Base-by-base conservation (phyloP, 2,888 invertebrate species). In the Conus canariensis region DNA sequence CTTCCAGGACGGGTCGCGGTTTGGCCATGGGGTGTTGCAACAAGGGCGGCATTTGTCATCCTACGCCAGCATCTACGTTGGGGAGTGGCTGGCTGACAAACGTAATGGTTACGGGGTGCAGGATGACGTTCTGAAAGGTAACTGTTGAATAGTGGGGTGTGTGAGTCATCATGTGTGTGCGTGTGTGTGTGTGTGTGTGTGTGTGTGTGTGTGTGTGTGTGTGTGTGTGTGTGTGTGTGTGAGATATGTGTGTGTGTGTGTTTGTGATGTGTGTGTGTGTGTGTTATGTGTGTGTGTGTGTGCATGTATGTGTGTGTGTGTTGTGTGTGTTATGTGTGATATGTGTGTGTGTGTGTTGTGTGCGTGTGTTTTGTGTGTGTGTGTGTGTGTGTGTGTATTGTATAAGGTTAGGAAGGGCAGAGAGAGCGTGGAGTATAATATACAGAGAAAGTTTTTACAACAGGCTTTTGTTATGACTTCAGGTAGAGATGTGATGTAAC, bases 221-320 rank as follows among this genome's bases (percentile, higher is more conserved):
- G 80, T 80, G 80, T 80, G 80, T 30, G 77, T 77, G 77, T 30
- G 77, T 77, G 77, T 30, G 77, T 77, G 77, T 30, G 77, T 97
- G 98, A 4, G 98, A 98, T 96, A 98, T 98, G 96, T 99, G 98
- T 96, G 97, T 99, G 96, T 99, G 99, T 9, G n/a, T n/a, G n/a
- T n/a, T n/a, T n/a, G n/a, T n/a, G n/a, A n/a, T n/a, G 97, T 97
- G 96, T 99, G 98, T 98, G 97, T 97, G 91, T 80, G 16, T 80
- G 80, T 30, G 30, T 80, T 97, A 96, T 99, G 98, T 98, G 97
- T 97, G 91, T 80, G 16, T 80, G 80, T 30, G 30, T 80, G 45
- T 45, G 45, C 4, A 4, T 45, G 45, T 45, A 45, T 80, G 30
- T 30, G 30, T 30, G 80, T 77, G 80, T 80, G 45, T 80, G 16